Conservation (phyloP, 23 tunicate species). For the Pegea sp. region DNA sequence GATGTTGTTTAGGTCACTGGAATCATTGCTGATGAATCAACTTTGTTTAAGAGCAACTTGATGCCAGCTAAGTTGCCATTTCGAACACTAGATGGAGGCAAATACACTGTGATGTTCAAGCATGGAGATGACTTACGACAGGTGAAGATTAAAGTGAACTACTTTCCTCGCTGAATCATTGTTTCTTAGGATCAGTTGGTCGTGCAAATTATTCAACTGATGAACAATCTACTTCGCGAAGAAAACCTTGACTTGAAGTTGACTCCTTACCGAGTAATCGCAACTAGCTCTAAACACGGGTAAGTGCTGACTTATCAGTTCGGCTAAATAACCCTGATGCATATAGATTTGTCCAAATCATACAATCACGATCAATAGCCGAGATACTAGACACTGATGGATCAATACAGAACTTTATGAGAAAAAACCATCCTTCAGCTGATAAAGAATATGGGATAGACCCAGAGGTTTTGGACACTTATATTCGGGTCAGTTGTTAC, state of each 20-base stretch:
- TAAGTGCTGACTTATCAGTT: constrained; percentile 3
- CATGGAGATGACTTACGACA: constrained; percentile 98
- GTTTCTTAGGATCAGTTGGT: constrained; percentile 67
- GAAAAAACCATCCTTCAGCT: constrained; percentile 43
- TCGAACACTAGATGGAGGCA: constrained; percentile 20
- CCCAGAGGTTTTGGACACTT: constrained; percentile 62
- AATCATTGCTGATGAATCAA: constrained; percentile 52
- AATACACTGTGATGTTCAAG: constrained; percentile 69
- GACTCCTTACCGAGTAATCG: constrained; percentile 80
- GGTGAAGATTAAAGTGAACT: constrained; percentile 1
- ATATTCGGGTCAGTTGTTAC: constrained; percentile 27
- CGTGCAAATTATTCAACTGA: constrained; percentile 82
- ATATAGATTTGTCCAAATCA: constrained; percentile 43
- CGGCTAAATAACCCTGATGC: not conserved
- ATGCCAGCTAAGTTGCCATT: constrained; percentile 94
- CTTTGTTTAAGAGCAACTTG: constrained; percentile 72
- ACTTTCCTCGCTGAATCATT: not conserved
- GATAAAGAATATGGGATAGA: constrained; percentile 58
- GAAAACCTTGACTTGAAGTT: constrained; percentile 91
- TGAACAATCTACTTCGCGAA: constrained; percentile 80
- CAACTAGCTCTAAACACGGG: constrained; percentile 88
- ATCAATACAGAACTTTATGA: constrained; percentile 65
- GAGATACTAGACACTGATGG: constrained; percentile 54
- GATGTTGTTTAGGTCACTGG: constrained; percentile 38
- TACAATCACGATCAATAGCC: constrained; percentile 61